Percentiles rank a stretch among this genome's conserved stretches.
Evolutionary conservation across 2,113 vertebrate species (phyloP).

Genomic region (Pachyramphus minor): DNA sequence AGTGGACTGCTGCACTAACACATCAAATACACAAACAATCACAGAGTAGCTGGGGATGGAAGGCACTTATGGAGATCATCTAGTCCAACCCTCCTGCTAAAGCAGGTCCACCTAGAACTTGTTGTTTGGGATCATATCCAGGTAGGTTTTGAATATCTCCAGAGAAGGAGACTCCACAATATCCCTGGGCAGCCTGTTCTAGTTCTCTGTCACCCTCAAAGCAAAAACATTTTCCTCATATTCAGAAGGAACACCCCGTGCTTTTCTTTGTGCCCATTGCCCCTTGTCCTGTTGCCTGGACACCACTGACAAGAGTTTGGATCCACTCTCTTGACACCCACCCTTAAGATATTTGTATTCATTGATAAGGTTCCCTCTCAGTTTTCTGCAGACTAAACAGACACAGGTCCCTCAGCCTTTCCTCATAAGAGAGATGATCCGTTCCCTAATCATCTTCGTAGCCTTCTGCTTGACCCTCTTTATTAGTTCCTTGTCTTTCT

Average conservation of each 20-base stretch:
- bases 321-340: background rate
- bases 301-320: background rate
- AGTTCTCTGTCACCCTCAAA: background rate
- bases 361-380: background rate
- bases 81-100: background rate
- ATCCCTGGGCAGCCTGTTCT: background rate
- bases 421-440: background rate
- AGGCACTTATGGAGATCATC: background rate
- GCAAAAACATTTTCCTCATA: background rate
- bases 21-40: background rate
- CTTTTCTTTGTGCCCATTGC: background rate
- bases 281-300: background rate
- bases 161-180: background rate
- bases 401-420: background rate
- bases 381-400: background rate
- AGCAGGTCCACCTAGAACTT: background rate
- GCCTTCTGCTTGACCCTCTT: background rate
- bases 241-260: background rate
- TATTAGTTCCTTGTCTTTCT: background rate
- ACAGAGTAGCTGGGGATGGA: background rate
- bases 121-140: background rate
- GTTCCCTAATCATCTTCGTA: background rate
- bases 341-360: background rate
- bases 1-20: background rate
- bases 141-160: background rate